Base-by-base conservation (phyloP, 2,797 vertebrate species). In the Caiman crocodilus region DNA sequence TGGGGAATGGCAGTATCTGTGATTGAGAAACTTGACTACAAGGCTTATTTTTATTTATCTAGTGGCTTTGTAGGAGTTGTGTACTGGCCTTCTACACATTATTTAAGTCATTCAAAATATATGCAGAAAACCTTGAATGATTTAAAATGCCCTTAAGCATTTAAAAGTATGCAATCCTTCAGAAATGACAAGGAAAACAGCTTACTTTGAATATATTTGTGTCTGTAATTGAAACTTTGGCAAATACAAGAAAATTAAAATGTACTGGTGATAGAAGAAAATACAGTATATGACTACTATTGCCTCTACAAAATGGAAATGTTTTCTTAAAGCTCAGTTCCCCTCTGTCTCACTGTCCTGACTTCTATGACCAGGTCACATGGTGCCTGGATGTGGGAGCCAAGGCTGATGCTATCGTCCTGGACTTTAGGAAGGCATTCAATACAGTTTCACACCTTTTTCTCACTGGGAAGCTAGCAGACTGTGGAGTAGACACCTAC, bases 171-270 rank as follows among this genome's bases (percentile, higher is more conserved):
- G 9, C 1, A 13, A 0, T 81, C 32, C 1, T 20, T 1, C 2
- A 1, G 21, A 56, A 73, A 82, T 1, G 76, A 42, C 0, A 50
- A 32, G 20, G 5, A 32, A 30, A 73, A 26, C 35, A 50, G 69
- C 4, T 57, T 55, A 75, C 14, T 25, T 82, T 16, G 16, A 3
- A 42, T 58, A 7, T 14, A 15, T 78, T 5, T 30, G 13, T 69
- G 2, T 0, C 0, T 3, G 1, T n/a, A 25, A 11, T 16, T 3
- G 28, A 35, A 18, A 76, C 0, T 11, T 17, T 76, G 69, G 30
- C 6, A 89, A 67, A 73, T 1, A 7, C 4, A 8, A 32, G 42
- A 50, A 73, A 73, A 25, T 50, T 23, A 42, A 71, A 73, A 73
- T 17, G 25, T 78, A 32, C 7, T 73, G 55, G 12, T 3, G 12